phyloP scores from a whole-genome alignment of 2,888 invertebrate genomes.

The Sinopyrophorus schimmeli region DNA sequence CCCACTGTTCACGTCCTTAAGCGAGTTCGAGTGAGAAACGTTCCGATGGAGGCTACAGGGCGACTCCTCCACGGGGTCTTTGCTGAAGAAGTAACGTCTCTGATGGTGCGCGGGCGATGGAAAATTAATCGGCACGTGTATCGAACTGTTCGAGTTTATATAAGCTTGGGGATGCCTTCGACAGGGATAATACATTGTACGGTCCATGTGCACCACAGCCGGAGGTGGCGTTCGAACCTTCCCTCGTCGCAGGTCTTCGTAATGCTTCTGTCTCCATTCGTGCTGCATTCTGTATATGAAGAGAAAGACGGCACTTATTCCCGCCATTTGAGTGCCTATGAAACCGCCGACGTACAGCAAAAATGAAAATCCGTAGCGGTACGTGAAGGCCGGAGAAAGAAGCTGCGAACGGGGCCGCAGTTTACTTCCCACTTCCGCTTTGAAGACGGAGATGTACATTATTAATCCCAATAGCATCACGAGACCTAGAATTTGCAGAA shows the following conservation, averaged over 20 bases:
- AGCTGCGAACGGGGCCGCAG: slow-evolving; percentile 77
- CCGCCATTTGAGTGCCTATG: slow-evolving; percentile 81
- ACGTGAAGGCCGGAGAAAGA: slow-evolving; percentile 79
- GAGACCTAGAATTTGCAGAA: slow-evolving; percentile 65
- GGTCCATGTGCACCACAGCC: slow-evolving; percentile 45
- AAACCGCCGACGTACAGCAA: slow-evolving; percentile 84
- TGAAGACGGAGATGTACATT: slow-evolving; percentile 91
- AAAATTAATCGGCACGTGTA: slow-evolving; percentile 45
- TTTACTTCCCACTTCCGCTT: slow-evolving; percentile 88
- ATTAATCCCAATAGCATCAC: slow-evolving; percentile 89
- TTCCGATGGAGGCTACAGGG: slow-evolving; percentile 62
- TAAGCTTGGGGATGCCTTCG: slow-evolving; percentile 56
- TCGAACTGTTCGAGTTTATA: slow-evolving; percentile 53
- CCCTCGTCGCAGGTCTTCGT: slow-evolving; percentile 58
- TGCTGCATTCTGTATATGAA: slow-evolving; percentile 79
- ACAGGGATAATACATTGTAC: slow-evolving; percentile 52
- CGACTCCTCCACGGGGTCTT: slow-evolving; percentile 56
- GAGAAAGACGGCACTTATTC: slow-evolving; percentile 83
- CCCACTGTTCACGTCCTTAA: slow-evolving; percentile 63
- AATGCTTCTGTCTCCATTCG: slow-evolving; percentile 59
- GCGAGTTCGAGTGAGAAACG: slow-evolving; percentile 57
- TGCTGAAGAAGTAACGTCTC: slow-evolving; percentile 68
- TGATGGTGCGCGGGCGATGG: slow-evolving; percentile 61
- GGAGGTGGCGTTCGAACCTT: slow-evolving; percentile 55
- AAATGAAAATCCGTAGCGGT: slow-evolving; percentile 87